These are phyloP conservation scores for Ptilorrhoa leucosticta DNA, from an alignment of 2,113 vertebrate genomes.

Conservation along the genomic window DNA sequence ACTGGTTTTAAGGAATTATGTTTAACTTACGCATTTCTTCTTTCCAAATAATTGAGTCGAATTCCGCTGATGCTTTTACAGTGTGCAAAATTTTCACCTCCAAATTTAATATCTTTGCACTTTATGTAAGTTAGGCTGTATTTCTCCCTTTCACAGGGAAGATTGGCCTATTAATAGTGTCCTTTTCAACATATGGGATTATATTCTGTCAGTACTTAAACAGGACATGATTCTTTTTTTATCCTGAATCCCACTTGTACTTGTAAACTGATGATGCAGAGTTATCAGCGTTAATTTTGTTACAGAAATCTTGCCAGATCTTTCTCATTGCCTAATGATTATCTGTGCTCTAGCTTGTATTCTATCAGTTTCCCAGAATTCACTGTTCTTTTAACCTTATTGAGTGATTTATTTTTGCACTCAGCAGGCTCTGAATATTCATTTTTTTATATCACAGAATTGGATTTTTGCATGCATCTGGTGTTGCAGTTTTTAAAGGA, in stretches of 20 bases:
- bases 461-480: neutral
- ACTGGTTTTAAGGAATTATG: neutral
- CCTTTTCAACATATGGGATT: slow-evolving; percentile 39
- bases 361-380: slow-evolving; percentile 48
- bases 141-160: neutral
- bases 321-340: slow-evolving; percentile 40
- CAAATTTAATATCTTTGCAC: neutral
- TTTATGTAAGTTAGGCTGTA: neutral
- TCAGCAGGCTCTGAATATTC: slow-evolving; percentile 1
- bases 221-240: slow-evolving; percentile 50
- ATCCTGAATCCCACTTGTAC: slow-evolving; percentile 45
- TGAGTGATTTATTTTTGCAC: slow-evolving; percentile 49
- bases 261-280: slow-evolving; percentile 55
- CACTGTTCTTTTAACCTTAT: slow-evolving; percentile 42
- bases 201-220: slow-evolving; percentile 38
- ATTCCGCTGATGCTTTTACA: neutral
- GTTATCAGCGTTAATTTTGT: slow-evolving; percentile 49
- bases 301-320: slow-evolving; percentile 53
- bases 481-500: neutral
- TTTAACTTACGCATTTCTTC: neutral
- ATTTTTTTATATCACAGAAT: neutral
- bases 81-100: neutral
- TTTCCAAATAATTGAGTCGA: neutral
- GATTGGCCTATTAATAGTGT: slow-evolving; percentile 45
- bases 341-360: slow-evolving; percentile 29